A percentile compares a stretch with the other conserved stretches of the same genome.
Conservation (phyloP, 1,140 invertebrate species). For the Lepidurus apus region DNA sequence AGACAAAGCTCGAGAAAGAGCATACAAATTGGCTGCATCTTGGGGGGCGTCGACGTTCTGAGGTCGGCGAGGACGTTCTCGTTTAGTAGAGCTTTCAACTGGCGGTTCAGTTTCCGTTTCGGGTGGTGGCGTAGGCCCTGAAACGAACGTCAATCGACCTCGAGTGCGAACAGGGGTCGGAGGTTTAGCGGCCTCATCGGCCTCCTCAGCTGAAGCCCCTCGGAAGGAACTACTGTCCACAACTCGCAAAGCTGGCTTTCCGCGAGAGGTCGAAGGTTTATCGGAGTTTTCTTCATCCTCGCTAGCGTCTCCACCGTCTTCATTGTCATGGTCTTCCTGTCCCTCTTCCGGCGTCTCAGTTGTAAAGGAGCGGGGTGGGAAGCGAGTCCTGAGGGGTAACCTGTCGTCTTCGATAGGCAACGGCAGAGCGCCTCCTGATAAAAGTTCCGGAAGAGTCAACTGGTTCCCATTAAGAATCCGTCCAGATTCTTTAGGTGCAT, state of each 20-base stretch:
- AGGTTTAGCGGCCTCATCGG: not conserved
- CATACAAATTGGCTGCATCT: not conserved
- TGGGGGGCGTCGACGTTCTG: not conserved
- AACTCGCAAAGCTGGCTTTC: not conserved
- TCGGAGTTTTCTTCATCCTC: not conserved
- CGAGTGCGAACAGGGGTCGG: not conserved
- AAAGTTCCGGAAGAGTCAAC: not conserved
- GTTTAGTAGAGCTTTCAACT: not conserved
- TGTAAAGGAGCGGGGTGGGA: not conserved
- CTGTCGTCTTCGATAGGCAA: not conserved
- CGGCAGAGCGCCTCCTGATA: not conserved
- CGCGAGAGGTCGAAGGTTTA: not conserved
- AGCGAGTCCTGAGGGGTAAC: constrained; percentile 21
- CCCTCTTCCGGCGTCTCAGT: not conserved
- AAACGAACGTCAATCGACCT: constrained; percentile 24
- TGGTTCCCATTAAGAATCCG: not conserved
- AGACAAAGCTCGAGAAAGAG: not conserved
- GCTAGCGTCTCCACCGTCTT: not conserved
- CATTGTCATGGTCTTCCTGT: not conserved
- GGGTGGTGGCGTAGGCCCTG: not conserved
- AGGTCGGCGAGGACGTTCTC: not conserved
- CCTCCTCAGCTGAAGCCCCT: not conserved
- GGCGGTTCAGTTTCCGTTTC: not conserved
- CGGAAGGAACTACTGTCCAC: constrained; percentile 30
- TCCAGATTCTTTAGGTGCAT: not conserved